Conservation (phyloP, 2,888 invertebrate species). For the Augochlorella aurata region DNA sequence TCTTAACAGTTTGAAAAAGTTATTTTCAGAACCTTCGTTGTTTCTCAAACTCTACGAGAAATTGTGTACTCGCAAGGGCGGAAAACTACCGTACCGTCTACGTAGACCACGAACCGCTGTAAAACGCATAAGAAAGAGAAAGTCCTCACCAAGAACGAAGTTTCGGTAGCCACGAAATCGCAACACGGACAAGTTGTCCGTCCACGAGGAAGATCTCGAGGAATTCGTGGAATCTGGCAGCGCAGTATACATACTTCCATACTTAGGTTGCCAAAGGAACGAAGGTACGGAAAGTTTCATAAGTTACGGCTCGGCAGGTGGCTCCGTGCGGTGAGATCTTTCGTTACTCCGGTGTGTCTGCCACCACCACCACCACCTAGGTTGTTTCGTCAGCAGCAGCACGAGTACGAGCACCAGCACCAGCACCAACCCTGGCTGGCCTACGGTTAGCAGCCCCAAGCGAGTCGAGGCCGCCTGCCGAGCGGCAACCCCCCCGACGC, state of each 20-base stretch:
- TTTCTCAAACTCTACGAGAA: no score
- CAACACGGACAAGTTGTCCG: neutral
- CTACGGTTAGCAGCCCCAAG: conserved; percentile 53
- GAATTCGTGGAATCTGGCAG: neutral
- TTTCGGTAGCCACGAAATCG: no score
- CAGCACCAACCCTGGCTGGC: conserved; percentile 45
- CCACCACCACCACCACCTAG: conserved; percentile 36
- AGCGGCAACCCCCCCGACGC: conserved; percentile 70
- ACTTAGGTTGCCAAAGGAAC: neutral
- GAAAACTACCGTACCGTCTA: no score
- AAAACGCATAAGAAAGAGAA: no score
- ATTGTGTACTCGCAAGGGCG: no score
- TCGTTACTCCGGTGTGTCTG: conserved; percentile 55
- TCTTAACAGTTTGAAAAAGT: no score
- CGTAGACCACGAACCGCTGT: no score
- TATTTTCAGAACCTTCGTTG: no score
- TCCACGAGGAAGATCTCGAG: neutral
- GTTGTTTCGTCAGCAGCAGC: conserved; percentile 4
- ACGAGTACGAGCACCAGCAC: no score
- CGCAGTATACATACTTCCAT: neutral
- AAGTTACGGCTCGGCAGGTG: conserved; percentile 63
- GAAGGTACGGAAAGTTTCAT: conserved; percentile 11
- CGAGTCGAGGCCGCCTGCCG: conserved; percentile 61
- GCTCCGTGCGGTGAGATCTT: conserved; percentile 67
- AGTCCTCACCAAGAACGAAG: no score